Percentiles rank a stretch among this genome's conserved stretches.
Conservation (phyloP, 2,113 vertebrate genomes). For the Sinocyclocheilus maitianheensis region DNA sequence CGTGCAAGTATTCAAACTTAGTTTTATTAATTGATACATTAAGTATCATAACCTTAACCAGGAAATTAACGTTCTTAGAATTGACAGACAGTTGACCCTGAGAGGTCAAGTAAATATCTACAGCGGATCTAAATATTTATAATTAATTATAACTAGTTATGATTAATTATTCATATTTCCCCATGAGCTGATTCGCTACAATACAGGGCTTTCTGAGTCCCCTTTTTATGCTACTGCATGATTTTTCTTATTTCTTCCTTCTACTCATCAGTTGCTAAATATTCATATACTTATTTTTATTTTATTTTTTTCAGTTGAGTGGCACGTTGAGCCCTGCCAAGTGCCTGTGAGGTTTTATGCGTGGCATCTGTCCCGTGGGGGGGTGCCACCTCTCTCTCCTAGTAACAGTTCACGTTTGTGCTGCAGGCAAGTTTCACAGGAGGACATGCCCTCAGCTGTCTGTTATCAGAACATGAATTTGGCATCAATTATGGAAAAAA, state of each 20-base stretch:
- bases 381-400: slow-evolving; percentile 5
- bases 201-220: background rate
- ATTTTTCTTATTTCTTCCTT: background rate
- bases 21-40: too few relatives aligned
- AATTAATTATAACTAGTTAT: too few relatives aligned
- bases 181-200: too few relatives aligned
- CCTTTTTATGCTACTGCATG: background rate
- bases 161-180: too few relatives aligned
- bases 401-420: slow-evolving; percentile 22
- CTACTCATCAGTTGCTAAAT: slow-evolving; percentile 8
- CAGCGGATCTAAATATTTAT: too few relatives aligned
- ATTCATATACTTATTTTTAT: background rate
- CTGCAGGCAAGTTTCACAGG: background rate
- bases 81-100: too few relatives aligned
- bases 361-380: slow-evolving; percentile 27
- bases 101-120: too few relatives aligned
- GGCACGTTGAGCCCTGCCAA: background rate
- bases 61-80: too few relatives aligned
- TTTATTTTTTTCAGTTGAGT: background rate
- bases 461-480: slow-evolving; percentile 30
- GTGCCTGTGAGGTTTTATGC: background rate
- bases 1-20: too few relatives aligned
- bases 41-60: too few relatives aligned
- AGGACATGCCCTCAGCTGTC: slow-evolving; percentile 32
- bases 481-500: slow-evolving; percentile 20